These are phyloP conservation scores for Stegastes partitus DNA, from an alignment of 2,113 vertebrate genomes.

Conservation along the genomic window DNA sequence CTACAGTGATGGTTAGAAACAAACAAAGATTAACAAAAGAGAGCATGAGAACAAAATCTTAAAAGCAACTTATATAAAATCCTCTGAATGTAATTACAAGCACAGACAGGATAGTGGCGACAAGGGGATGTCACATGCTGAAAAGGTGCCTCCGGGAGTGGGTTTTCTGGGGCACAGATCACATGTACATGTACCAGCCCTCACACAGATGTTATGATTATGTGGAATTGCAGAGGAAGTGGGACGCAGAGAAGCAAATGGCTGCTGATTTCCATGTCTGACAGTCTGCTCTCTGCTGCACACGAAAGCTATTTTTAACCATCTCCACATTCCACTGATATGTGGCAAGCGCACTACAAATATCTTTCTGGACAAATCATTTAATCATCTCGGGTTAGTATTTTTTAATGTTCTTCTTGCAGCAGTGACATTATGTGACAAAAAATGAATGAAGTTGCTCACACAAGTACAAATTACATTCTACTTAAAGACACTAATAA, in stretches of 20 bases:
- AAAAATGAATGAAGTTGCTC: too few relatives aligned
- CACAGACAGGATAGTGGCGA: neutral
- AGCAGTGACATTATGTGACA: too few relatives aligned
- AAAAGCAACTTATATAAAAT: neutral
- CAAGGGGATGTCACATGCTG: neutral
- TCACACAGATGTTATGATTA: neutral
- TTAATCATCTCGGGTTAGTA: neutral
- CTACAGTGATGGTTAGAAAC: neutral
- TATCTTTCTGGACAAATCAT: neutral
- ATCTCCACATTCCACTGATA: too few relatives aligned
- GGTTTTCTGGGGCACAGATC: neutral
- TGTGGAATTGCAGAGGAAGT: neutral
- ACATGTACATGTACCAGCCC: neutral
- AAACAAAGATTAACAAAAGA: neutral
- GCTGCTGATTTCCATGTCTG: neutral
- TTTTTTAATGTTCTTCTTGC: too few relatives aligned
- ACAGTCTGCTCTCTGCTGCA: neutral
- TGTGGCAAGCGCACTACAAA: neutral
- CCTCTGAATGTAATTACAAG: neutral
- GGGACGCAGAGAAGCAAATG: conserved; percentile 23
- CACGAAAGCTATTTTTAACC: too few relatives aligned
- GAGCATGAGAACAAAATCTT: neutral
- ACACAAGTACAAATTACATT: too few relatives aligned
- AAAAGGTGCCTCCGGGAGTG: neutral
- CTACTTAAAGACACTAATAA: too few relatives aligned